Evolutionary conservation across 30 jellyfish, hydroid and myxozoan species (phyloP).

Genomic region (Pseudorhiza aurosa): DNA sequence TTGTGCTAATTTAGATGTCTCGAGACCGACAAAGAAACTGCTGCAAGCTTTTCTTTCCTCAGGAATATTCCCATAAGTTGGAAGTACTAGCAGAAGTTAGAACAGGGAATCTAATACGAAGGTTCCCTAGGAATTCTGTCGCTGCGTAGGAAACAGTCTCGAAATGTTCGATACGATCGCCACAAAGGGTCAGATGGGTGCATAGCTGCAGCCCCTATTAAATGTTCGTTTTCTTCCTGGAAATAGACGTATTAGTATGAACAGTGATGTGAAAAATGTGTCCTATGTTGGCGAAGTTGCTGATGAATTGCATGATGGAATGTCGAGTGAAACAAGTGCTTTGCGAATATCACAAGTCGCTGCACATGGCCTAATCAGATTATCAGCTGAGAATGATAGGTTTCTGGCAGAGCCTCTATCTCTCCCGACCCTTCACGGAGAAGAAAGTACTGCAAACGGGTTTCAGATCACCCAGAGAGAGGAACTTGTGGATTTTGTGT

Average conservation of each 20-base stretch:
- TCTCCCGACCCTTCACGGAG: not conserved
- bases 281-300: not conserved
- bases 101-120: no score
- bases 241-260: not conserved
- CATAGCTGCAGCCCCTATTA: not conserved
- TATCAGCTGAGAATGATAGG: not conserved
- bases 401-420: not conserved
- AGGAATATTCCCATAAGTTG: no score
- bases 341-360: not conserved
- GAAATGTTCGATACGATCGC: no score
- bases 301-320: not conserved
- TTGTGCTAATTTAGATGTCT: no score
- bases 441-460: not conserved
- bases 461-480: not conserved
- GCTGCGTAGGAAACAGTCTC: no score
- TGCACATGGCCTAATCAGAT: not conserved
- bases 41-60: no score
- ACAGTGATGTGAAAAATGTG: not conserved
- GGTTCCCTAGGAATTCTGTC: no score
- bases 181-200: no score
- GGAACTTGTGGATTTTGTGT: not conserved
- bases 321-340: not conserved
- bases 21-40: no score
- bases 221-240: no score
- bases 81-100: no score